Evolutionary conservation across 1,140 invertebrate species (phyloP).

Genomic region (Cydia pomonella): DNA sequence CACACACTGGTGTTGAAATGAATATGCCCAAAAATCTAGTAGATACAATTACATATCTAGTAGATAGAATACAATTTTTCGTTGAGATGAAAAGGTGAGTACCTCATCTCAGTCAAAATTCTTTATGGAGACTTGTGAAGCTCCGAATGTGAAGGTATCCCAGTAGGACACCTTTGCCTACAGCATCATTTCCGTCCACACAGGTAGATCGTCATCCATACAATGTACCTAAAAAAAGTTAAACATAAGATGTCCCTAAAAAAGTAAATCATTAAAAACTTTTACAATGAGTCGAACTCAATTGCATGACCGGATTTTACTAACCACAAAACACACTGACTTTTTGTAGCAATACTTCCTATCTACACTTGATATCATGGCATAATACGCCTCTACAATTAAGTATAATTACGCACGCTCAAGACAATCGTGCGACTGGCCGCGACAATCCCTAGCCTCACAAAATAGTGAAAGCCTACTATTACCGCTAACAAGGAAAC

Average conservation of each 20-base stretch:
- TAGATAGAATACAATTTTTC: too few relatives aligned
- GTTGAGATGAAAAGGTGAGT: too few relatives aligned
- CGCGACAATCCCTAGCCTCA: conserved; percentile 21
- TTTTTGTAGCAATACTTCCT: conserved; percentile 15
- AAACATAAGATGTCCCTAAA: too few relatives aligned
- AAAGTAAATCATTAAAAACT: not conserved
- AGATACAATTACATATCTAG: too few relatives aligned
- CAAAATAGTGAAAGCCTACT: conserved; percentile 31
- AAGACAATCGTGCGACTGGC: conserved; percentile 31
- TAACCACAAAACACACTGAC: conserved; percentile 16
- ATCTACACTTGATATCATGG: conserved; percentile 5
- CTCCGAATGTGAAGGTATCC: too few relatives aligned
- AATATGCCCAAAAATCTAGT: too few relatives aligned
- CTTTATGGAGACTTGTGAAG: too few relatives aligned
- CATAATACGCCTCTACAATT: conserved; percentile 16
- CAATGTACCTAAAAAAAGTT: too few relatives aligned
- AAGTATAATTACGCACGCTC: conserved; percentile 12
- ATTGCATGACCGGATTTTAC: not conserved
- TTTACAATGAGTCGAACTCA: not conserved
- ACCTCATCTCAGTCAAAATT: too few relatives aligned
- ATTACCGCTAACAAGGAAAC: conserved; percentile 30
- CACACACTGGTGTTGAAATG: too few relatives aligned
- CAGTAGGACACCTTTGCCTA: too few relatives aligned
- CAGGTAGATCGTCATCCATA: not conserved
- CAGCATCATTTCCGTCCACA: too few relatives aligned